Evolutionary conservation across 1,140 invertebrate genomes (phyloP), one percentile per base, ranked within the genome.

Genomic region (Drosophila ironensis): DNA sequence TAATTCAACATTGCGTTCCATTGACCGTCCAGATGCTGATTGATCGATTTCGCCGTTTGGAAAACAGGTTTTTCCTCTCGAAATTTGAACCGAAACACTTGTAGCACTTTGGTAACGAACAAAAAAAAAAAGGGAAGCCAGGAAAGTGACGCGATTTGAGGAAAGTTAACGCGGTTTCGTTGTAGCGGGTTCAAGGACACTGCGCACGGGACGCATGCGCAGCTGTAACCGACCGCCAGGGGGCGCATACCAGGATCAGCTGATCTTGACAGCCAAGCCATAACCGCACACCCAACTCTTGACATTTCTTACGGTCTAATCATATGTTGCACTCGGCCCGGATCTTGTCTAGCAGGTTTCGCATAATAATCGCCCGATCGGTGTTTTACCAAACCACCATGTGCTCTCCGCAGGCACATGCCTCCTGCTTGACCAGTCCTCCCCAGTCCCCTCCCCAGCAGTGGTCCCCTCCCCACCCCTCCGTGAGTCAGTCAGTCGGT

Each of bases 381-480:
- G 42, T 24, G 63, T 64, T n/a, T n/a, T n/a, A n/a, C n/a, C n/a
- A n/a, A 64, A 64, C 60, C 60, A 64, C 60, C 60, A 64, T 64
- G 60, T 64, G 60, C 57, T 42, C 48, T 38, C 24, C 24, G 56
- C 22, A 24, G n/a, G 60, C 27, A 38, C 44, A 63, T 63, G 57
- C 60, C 60, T 63, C 60, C 60, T 64, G 60, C 42, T 64, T 64
- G 60, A 64, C 60, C 42, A 64, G 57, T 64, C 27, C 7, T 16
- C 14, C 35, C 40, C 25, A 42, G 17, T 8, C 7, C 22, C 7
- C 12, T 27, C 9, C 3, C 19, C n/a, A n/a, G n/a, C n/a, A n/a
- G n/a, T 25, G 25, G 47, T 6, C 35, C 12, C 17, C 22, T 45
- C 17, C 7, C 38, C n/a, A n/a, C n/a, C n/a, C 45, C 45, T 37